Base-by-base conservation (phyloP, 2,797 vertebrate species). In the Ctenochaetus hawaiiensis region DNA sequence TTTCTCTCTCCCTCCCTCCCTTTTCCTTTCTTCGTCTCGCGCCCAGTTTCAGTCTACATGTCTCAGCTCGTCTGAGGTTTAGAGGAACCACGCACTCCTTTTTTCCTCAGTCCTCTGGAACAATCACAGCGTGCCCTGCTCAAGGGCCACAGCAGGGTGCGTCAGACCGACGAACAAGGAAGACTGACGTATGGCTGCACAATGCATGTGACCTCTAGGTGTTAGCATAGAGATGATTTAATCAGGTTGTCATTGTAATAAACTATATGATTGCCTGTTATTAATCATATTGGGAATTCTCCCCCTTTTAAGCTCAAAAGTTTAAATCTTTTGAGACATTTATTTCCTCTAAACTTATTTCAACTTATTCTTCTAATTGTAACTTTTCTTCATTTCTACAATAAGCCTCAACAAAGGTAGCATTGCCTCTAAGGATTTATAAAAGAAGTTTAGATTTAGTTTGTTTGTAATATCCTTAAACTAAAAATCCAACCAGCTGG, bases 11-110 rank as follows among this genome's bases (percentile, higher is more conserved):
- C 69, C 78, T 59, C 90, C 83, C 91, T 85, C 89, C 82, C 90
- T 85, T 82, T 82, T 86, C 84, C 84, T 92, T 91, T 90, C 87
- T 87, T 80, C 48, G 26, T 22, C 88, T 90, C 80, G 76, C 87
- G 51, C 90, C 91, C 91, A 95, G 95, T 95, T 95, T 95, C 95
- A 93, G 79, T 95, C 93, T 93, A 91, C 94, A 66, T 83, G 95
- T 93, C 91, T 67, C 4, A 20, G 84, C 95, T 92, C 74, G 95
- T 87, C 59, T 0, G 59, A 54, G 86, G 78, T 56, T 90, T 83
- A 87, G 82, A 84, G 78, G 87, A 92, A 90, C 67, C 77, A 80
- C 76, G 65, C 91, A 82, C 87, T 88, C 85, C 87, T 72, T 90
- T 91, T 91, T 87, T 91, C 81, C 72, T 87, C 77, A 90, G 45